These are phyloP conservation scores for Amblyjoppa proteus DNA, from an alignment of 2,888 invertebrate genomes.

Conservation along the genomic window DNA sequence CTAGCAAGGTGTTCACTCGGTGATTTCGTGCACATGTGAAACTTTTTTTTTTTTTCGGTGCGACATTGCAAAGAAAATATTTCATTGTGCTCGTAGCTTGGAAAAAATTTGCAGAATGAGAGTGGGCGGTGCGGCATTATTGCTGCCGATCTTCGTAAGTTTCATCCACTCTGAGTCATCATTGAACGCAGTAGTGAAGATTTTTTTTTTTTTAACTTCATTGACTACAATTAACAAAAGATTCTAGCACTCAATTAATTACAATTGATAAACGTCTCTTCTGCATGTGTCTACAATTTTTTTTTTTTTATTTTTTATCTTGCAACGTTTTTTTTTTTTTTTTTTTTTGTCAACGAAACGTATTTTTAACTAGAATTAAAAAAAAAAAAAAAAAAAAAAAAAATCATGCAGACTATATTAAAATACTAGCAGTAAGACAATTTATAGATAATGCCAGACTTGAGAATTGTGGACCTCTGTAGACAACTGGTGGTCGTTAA, in stretches of 20 bases:
- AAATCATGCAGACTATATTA: background rate
- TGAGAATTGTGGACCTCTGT: background rate
- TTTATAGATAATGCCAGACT: background rate
- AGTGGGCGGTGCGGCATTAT: slow-evolving; percentile 4
- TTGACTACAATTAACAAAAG: too few relatives aligned
- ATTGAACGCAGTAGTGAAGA: background rate
- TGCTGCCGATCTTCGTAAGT: slow-evolving; percentile 55
- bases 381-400: background rate
- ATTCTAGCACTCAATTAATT: too few relatives aligned
- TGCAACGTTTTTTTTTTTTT: too few relatives aligned
- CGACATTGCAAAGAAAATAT: slow-evolving; percentile 10
- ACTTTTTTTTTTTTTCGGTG: slow-evolving; percentile 7
- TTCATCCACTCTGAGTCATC: background rate
- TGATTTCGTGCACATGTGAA: slow-evolving; percentile 54
- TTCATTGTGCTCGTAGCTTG: background rate
- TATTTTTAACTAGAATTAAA: background rate
- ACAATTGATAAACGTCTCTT: background rate
- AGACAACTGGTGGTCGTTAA: background rate
- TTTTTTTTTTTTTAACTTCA: too few relatives aligned
- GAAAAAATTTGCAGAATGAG: slow-evolving; percentile 46
- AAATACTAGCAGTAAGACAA: background rate
- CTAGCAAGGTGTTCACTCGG: slow-evolving; percentile 8
- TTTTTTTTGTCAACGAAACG: background rate
- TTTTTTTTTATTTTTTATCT: too few relatives aligned
- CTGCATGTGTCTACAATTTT: background rate